Evolutionary conservation across 2,113 vertebrate genomes (phyloP).

Genomic region (Bubo scandiacus): DNA sequence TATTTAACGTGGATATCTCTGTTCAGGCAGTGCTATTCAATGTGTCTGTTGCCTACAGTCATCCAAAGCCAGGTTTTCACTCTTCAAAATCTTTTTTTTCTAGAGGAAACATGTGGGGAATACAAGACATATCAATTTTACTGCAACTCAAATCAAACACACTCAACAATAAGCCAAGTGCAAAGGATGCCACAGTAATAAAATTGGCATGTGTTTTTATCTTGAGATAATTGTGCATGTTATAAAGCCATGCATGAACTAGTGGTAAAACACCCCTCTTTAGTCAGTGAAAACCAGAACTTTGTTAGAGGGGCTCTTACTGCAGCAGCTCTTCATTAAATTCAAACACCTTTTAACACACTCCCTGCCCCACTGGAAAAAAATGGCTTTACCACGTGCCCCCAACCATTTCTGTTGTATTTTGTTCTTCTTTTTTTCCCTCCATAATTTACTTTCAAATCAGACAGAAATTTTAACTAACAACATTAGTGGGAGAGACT

Average conservation of each 20-base stretch:
- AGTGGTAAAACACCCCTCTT: not conserved
- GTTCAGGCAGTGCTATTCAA: not conserved
- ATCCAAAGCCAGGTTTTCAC: not conserved
- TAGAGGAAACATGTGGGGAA: not conserved
- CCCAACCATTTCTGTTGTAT: not conserved
- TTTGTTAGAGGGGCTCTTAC: not conserved
- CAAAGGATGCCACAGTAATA: not conserved
- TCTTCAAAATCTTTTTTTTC: not conserved
- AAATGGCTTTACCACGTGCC: not conserved
- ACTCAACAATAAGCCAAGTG: not conserved
- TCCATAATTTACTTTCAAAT: not conserved
- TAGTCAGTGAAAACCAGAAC: not conserved
- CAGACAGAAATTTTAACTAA: not conserved
- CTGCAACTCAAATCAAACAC: not conserved
- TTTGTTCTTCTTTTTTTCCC: not conserved
- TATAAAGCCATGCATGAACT: not conserved
- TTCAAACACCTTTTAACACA: not conserved
- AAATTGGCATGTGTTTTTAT: not conserved
- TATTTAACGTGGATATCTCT: not conserved
- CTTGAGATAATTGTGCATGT: not conserved
- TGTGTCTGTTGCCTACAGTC: not conserved
- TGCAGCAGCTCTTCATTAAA: not conserved
- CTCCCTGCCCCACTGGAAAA: not conserved
- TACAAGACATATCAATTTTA: not conserved
- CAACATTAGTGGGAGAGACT: not conserved